A percentile compares a stretch with the other conserved stretches of the same genome.
Evolutionary conservation across 2,113 vertebrate genomes (phyloP).

Genomic region (Prunella fulvescens): DNA sequence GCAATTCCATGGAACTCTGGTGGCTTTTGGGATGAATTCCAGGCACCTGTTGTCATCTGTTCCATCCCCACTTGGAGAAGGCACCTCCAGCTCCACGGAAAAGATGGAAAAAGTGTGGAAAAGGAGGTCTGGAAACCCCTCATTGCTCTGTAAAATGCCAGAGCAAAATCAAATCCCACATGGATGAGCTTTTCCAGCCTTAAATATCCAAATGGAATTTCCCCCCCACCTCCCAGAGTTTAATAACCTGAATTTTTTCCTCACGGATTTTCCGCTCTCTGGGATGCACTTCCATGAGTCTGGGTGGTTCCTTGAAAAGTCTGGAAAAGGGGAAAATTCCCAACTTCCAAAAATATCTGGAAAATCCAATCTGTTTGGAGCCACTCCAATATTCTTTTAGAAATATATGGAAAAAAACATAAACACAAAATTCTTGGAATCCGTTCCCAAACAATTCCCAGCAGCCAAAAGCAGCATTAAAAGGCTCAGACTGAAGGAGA

Average conservation of each 20-base stretch:
- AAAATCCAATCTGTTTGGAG: neutral
- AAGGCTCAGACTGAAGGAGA: neutral
- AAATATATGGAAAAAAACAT: neutral
- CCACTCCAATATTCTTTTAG: neutral
- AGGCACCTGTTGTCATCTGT: neutral
- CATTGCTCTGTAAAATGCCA: neutral
- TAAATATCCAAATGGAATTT: neutral
- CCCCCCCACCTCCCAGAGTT: neutral
- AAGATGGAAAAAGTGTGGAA: neutral
- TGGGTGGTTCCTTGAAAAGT: neutral
- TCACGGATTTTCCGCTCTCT: neutral
- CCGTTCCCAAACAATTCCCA: neutral
- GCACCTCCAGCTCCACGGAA: neutral
- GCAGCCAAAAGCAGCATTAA: neutral
- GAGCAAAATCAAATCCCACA: neutral
- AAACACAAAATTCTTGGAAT: neutral
- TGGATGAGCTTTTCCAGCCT: neutral
- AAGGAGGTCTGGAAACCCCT: neutral
- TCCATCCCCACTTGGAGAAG: neutral
- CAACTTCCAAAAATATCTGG: neutral
- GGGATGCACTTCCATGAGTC: neutral
- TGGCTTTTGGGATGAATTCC: neutral
- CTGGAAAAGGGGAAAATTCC: neutral
- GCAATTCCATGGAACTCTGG: neutral
- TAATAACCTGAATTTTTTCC: constrained; percentile 12